Evolutionary conservation across 2,888 invertebrate species (phyloP).

Genomic region (Salpingus planirostris): DNA sequence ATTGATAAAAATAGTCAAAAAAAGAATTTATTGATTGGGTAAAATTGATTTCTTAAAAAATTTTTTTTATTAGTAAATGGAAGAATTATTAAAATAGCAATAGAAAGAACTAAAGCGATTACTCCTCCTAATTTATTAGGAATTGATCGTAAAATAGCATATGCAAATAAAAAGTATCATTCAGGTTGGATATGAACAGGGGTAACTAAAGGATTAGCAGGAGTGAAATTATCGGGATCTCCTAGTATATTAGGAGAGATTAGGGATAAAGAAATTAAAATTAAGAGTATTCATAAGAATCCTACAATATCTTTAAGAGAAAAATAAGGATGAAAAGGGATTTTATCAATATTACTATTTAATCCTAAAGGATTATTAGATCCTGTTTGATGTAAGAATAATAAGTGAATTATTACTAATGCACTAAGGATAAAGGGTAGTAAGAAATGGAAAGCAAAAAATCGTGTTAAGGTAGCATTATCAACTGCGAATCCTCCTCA

Average conservation of each 20-base stretch:
- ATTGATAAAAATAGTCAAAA: conserved; percentile 50
- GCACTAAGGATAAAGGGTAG: conserved; percentile 59
- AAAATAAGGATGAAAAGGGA: conserved; percentile 60
- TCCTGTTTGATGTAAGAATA: conserved; percentile 59
- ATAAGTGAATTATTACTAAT: conserved; percentile 53
- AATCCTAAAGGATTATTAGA: conserved; percentile 59
- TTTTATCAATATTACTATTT: conserved; percentile 58
- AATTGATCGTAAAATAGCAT: conserved; percentile 70
- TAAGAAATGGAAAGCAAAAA: conserved; percentile 66
- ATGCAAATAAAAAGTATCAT: conserved; percentile 78
- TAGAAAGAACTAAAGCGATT: conserved; percentile 54
- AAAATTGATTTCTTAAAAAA: conserved; percentile 50
- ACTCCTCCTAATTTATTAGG: conserved; percentile 75
- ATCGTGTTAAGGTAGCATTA: conserved; percentile 68
- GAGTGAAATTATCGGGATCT: conserved; percentile 67
- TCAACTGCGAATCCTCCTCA: conserved; percentile 70
- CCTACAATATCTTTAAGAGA: conserved; percentile 55
- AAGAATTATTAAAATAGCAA: conserved; percentile 56
- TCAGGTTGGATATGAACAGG: conserved; percentile 74
- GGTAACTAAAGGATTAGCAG: conserved; percentile 59
- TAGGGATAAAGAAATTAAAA: conserved; percentile 47
- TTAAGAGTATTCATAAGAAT: conserved; percentile 48
- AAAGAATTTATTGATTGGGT: conserved; percentile 51
- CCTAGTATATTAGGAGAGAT: conserved; percentile 51
- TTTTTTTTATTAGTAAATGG: conserved; percentile 50